Conservation (phyloP, 2,888 invertebrate species). For the Protophormia terraenovae region DNA sequence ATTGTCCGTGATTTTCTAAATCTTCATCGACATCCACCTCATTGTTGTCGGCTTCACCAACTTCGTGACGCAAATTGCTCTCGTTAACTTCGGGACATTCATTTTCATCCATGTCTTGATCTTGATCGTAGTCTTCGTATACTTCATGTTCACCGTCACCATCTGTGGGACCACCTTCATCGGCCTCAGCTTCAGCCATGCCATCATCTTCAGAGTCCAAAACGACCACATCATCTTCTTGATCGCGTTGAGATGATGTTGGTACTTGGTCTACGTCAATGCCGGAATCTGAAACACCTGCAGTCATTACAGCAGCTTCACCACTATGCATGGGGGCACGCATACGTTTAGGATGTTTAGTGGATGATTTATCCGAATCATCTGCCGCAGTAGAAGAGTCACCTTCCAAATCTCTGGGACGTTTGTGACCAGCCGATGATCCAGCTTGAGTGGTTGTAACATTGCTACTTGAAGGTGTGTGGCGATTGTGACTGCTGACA, state of each 20-base stretch:
- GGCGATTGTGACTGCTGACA: slow-evolving; percentile 81
- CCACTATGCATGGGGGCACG: slow-evolving; percentile 76
- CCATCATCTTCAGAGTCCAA: slow-evolving; percentile 87
- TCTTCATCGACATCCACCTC: slow-evolving; percentile 86
- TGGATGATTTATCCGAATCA: slow-evolving; percentile 78
- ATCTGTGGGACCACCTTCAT: slow-evolving; percentile 82
- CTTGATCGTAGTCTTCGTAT: slow-evolving; percentile 83
- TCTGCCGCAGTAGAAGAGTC: slow-evolving; percentile 83
- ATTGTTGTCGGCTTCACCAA: slow-evolving; percentile 82
- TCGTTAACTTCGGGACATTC: slow-evolving; percentile 82
- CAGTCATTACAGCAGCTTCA: slow-evolving; percentile 77
- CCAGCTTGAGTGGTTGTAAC: slow-evolving; percentile 86
- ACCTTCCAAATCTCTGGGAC: slow-evolving; percentile 84
- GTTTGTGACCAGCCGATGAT: slow-evolving; percentile 81
- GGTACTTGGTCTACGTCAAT: slow-evolving; percentile 90
- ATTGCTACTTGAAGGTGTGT: slow-evolving; percentile 85
- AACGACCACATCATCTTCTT: slow-evolving; percentile 91
- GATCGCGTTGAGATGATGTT: slow-evolving; percentile 92
- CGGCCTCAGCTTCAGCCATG: slow-evolving; percentile 81
- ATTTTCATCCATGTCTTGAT: slow-evolving; percentile 84
- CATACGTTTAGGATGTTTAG: slow-evolving; percentile 78
- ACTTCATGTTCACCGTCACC: slow-evolving; percentile 84
- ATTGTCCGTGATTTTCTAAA: slow-evolving; percentile 86
- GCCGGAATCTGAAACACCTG: slow-evolving; percentile 83
- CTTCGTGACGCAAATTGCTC: slow-evolving; percentile 81